Evolutionary conservation across 2,113 vertebrate species (phyloP).

Genomic region (Sylvietta virens): DNA sequence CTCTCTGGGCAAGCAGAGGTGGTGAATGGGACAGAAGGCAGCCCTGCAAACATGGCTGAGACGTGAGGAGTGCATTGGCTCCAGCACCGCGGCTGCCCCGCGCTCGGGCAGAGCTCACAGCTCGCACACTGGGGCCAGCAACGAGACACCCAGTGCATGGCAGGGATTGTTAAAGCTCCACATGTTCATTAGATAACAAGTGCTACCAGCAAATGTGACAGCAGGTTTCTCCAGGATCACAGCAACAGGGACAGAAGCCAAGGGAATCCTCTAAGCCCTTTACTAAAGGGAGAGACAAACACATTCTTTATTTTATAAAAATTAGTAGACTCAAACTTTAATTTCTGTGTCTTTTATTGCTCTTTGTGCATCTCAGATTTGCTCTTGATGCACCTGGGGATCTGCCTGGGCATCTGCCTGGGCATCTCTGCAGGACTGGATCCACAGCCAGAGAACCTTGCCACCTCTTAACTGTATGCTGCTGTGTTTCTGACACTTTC

Average conservation of each 20-base stretch:
- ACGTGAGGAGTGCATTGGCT: rapidly evolving
- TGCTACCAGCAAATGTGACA: neutral
- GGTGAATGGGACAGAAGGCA: neutral
- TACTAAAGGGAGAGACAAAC: neutral
- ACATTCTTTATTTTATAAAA: neutral
- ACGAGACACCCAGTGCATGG: rapidly evolving
- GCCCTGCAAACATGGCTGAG: rapidly evolving
- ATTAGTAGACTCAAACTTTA: neutral
- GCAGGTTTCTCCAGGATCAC: neutral
- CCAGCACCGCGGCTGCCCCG: rapidly evolving
- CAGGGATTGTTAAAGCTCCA: neutral
- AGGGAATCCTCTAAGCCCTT: neutral
- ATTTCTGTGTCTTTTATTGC: neutral
- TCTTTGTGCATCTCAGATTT: neutral
- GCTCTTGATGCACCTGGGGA: neutral
- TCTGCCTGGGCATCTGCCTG: neutral
- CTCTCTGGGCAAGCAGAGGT: neutral
- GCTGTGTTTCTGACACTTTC: neutral
- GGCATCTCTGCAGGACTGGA: neutral
- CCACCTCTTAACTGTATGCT: neutral
- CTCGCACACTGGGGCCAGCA: rapidly evolving
- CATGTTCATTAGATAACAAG: neutral
- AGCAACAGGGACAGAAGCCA: neutral
- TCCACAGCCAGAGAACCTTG: neutral
- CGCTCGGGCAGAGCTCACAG: neutral